These are phyloP conservation scores for Phytoseiulus persimilis DNA, from an alignment of 2,888 invertebrate species.

Conservation along the genomic window DNA sequence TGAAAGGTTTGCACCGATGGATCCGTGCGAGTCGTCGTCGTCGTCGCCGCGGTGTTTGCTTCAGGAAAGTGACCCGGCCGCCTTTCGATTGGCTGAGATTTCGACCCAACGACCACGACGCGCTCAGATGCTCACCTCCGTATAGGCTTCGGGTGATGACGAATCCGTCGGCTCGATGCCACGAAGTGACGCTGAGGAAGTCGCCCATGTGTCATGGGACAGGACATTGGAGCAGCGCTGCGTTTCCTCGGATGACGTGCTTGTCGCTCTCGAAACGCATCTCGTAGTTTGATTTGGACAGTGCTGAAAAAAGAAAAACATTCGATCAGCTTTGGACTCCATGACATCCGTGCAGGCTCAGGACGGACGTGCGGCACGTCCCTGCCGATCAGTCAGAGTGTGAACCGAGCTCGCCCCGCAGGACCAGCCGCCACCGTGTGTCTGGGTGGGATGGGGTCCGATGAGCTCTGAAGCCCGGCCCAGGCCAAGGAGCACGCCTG, in stretches of 20 bases:
- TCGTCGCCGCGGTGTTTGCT: too few species aligned
- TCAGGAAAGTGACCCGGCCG: too few species aligned
- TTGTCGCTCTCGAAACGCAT: slow-evolving; percentile 38
- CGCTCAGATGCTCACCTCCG: background rate
- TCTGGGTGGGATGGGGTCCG: too few species aligned
- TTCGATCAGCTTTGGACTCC: background rate
- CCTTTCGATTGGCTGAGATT: too few species aligned
- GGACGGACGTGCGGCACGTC: too few species aligned
- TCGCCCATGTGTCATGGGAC: slow-evolving; percentile 38
- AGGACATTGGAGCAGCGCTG: slow-evolving; percentile 29
- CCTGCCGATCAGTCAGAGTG: too few species aligned
- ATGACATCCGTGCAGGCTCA: background rate
- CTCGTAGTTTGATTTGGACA: slow-evolving; percentile 31
- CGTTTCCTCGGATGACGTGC: slow-evolving; percentile 32
- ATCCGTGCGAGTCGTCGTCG: too few species aligned
- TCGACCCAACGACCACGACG: background rate
- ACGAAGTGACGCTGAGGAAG: slow-evolving; percentile 39
- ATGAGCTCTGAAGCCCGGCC: too few species aligned
- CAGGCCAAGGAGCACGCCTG: background rate
- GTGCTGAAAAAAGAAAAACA: background rate
- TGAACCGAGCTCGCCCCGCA: too few species aligned
- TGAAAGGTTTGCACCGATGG: too few species aligned
- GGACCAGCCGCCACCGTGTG: too few species aligned
- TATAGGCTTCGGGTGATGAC: slow-evolving; percentile 36
- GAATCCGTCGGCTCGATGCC: slow-evolving; percentile 33